Evolutionary conservation across 2,888 invertebrate genomes (phyloP), one percentile per base, ranked within the genome.

Genomic region (Sceliomorpha sp.): DNA sequence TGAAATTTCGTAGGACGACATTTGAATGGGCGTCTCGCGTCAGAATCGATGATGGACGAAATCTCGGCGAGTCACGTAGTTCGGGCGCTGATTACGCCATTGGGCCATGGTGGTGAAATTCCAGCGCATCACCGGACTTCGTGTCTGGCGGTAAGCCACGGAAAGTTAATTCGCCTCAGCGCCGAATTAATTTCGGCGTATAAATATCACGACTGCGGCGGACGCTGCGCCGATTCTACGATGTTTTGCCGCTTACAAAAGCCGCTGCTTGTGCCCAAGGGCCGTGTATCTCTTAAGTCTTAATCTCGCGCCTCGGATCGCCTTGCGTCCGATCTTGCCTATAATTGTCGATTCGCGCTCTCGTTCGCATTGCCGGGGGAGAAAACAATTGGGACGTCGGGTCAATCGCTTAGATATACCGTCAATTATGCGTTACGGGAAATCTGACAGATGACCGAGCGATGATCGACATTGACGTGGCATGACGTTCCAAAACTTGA

Each of bases 121-220:
- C 77, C 75, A 42, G 72, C 51, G 71, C 71, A 76, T 75, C 77
- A 69, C 69, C 75, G 75, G 69, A 68, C 63, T 71, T 53, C 47
- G 72, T 62, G 50, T 45, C 60, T 68, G 68, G 68, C 68, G 68
- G 55, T 48, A 60, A 60, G 68, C 68, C 68, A 68, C 68, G 34
- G 56, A 56, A 62, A 68, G 80, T 80, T 79, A 78, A 81, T 79
- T 79, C 77, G 74, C 70, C 74, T 66, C 64, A 75, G 76, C 72
- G 74, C 70, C 73, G 74, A 82, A 82, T 82, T 82, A 83, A 82
- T 83, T 80, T 78, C 70, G 48, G 71, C 74, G 76, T 82, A 82
- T 82, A 83, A 81, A 83, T 81, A 81, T 72, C 45, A 58, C 63
- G 45, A 50, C 51, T 56, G 37, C 55, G 59, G 51, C 50, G 37